Evolutionary conservation across 1,140 invertebrate species (phyloP), one percentile per base, ranked within the genome.

Genomic region (Cecropterus lyciades): DNA sequence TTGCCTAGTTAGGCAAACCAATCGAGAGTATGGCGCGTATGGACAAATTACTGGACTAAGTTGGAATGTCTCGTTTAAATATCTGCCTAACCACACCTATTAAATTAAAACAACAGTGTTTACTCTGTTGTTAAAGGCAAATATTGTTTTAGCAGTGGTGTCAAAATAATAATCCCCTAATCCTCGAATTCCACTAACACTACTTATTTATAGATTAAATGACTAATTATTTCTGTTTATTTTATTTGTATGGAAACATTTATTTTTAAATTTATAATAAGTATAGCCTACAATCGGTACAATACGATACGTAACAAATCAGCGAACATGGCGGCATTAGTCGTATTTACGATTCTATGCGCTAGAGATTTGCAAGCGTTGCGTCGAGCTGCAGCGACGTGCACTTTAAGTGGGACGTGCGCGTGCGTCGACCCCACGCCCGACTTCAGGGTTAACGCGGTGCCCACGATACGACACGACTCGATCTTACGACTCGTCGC

Each of bases 391-490:
- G 67, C 76, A 77, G 76, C 80, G 79, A 69, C 80, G 77, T 80
- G 82, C 75, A 73, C 74, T 82, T 76, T 85, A 91, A 87, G 85
- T 91, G 66, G 89, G 89, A 74, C 82, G 80, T 33, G 70, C 64
- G 81, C 82, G 89, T 79, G 73, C 89, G 74, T 85, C 80, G 86
- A 92, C 87, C 85, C 79, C 82, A 42, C 84, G 85, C 64, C 81
- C 87, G 83, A 78, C 84, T 87, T 89, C 89, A 92, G 86, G 89
- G 89, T 88, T 89, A 91, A 69, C 73, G 63, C 65, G 69, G 72
- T 16, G 45, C 43, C 40, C 15, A 60, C 43, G 42, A 59, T 20
- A 15, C 56, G 33, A 40, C 37, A 30, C 48, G 53, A 57, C 53
- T 3, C 53, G 53, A 57, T 57, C 53, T 45, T 1, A 10, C 53